A percentile compares a stretch with the other conserved stretches of the same genome.
These are phyloP conservation scores for Tenualosa ilisha DNA, from an alignment of 2,797 vertebrate genomes.

Conservation along the genomic window DNA sequence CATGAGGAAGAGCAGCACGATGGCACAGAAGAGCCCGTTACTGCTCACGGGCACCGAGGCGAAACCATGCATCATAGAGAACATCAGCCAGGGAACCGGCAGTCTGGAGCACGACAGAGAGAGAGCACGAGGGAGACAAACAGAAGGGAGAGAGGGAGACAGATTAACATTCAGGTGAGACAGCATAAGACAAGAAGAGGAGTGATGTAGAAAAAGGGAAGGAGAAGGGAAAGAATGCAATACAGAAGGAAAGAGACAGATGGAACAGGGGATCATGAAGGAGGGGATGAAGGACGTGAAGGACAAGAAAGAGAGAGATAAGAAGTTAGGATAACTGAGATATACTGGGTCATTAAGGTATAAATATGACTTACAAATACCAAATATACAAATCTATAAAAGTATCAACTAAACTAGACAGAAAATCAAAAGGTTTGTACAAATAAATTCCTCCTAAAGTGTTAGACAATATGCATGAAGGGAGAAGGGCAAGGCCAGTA, in stretches of 20 bases:
- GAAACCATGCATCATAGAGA: slow-evolving; percentile 75
- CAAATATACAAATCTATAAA: too few relatives aligned
- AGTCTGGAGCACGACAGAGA: slow-evolving; percentile 70
- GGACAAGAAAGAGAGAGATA: neutral
- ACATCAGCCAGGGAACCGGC: slow-evolving; percentile 92
- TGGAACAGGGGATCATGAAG: neutral
- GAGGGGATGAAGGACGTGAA: neutral
- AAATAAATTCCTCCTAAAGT: too few relatives aligned
- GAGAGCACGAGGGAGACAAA: neutral
- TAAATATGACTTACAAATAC: too few relatives aligned
- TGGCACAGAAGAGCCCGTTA: slow-evolving; percentile 96
- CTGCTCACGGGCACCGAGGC: slow-evolving; percentile 90
- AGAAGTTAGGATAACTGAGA: too few relatives aligned
- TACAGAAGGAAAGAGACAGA: neutral
- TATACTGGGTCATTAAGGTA: too few relatives aligned
- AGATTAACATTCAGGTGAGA: neutral
- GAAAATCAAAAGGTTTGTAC: too few relatives aligned
- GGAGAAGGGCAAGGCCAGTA: neutral
- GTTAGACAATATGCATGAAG: too few relatives aligned
- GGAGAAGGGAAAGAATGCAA: neutral
- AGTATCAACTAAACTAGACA: too few relatives aligned
- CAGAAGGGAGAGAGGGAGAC: neutral
- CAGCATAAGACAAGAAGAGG: neutral
- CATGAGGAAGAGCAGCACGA: slow-evolving; percentile 97
- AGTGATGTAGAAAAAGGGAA: neutral